Conservation (phyloP, 2,888 invertebrate species). For the Apotomis turbidana region DNA sequence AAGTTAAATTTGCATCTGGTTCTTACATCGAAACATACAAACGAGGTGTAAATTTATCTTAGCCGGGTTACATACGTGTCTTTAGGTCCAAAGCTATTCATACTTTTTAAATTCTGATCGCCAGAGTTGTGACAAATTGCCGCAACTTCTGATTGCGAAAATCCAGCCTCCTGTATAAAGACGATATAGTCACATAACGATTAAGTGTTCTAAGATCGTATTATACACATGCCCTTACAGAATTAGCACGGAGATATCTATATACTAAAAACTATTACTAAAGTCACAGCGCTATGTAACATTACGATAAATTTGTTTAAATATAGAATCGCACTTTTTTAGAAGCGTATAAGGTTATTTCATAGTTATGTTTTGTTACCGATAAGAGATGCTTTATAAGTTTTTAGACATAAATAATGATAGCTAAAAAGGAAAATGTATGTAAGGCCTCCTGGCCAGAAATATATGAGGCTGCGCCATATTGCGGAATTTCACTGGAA, state of each 20-base stretch:
- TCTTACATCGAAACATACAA: too few relatives aligned
- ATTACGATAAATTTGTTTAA: constrained; percentile 32
- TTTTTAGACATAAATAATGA: neutral
- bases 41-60: too few relatives aligned
- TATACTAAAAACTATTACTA: constrained; percentile 32
- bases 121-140: too few relatives aligned
- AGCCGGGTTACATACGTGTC: too few relatives aligned
- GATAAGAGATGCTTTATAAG: neutral
- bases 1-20: too few relatives aligned
- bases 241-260: constrained; percentile 15
- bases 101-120: too few relatives aligned
- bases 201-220: neutral
- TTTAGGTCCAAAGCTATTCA: too few relatives aligned
- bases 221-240: constrained; percentile 7
- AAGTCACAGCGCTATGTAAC: constrained; percentile 38
- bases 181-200: neutral
- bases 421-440: neutral
- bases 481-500: too few relatives aligned
- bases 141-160: too few relatives aligned
- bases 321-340: constrained; percentile 38
- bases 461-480: too few relatives aligned
- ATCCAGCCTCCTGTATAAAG: too few relatives aligned
- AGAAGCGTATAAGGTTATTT: constrained; percentile 38
- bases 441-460: too few relatives aligned
- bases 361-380: constrained; percentile 20